Evolutionary conservation across 2,888 invertebrate species (phyloP), one percentile per base, ranked within the genome.

Genomic region (Nebria salina): DNA sequence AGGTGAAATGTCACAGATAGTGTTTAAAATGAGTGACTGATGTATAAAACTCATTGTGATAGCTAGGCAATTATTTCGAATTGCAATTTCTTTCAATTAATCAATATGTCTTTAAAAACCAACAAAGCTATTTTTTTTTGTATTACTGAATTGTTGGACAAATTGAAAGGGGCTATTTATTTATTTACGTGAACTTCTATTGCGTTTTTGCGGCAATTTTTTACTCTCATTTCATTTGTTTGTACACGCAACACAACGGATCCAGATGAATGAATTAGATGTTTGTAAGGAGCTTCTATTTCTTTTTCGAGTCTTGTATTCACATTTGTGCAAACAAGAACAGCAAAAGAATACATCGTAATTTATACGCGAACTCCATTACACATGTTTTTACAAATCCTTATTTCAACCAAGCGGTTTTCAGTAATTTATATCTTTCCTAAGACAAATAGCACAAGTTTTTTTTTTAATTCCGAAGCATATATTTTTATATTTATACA

Each of bases 311-410:
- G 54, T 54, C 54, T 54, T 54, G 54, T 54, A 54, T 54, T 54
- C 54, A 70, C 34, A 20, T 34, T 20, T 11, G 5, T 34, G 74
- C 42, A 79, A 78, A 78, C 73, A 72, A 77, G 65, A 79, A 79
- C 66, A 74, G 73, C 66, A 65, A 74, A 68, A 43, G 43, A 43
- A 34, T 34, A 73, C 26, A 20, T 15, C 43, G 80, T 80, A 80
- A 80, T 80, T 80, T 80, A 80, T 80, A 75, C 75, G 75, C 26
- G 80, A 80, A 80, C 34, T 75, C 64, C 70, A 80, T 80, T 80
- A 72, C 70, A n/a, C 15, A 80, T 75, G 80, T 80, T 80, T 75
- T 80, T 80, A 75, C 74, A 75, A 80, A 80, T 80, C 72, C 80
- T 80, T 75, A 80, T 80, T 80, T 80, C 80, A 80, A 72, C 75